Conservation (phyloP, 2,113 vertebrate genomes). For the Ranitomeya variabilis region DNA sequence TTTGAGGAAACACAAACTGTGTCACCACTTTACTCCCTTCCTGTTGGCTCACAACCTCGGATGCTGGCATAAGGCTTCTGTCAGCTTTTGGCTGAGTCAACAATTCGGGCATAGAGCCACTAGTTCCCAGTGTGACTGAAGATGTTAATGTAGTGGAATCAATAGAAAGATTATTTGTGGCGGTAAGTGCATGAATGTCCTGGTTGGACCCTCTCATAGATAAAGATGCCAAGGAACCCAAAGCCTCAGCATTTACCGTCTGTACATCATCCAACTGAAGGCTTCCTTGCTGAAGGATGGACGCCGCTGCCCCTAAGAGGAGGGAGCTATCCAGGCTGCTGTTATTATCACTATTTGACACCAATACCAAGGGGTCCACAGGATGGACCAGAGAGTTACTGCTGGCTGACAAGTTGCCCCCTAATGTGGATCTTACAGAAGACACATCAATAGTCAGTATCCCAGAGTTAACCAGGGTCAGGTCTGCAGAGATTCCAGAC, state of each 20-base stretch:
- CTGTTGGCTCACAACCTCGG: conserved; percentile 74
- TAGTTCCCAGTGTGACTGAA: conserved; percentile 67
- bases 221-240: conserved; percentile 81
- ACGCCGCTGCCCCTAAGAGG: conserved; percentile 68
- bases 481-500: conserved; percentile 76
- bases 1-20: conserved; percentile 80
- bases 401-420: conserved; percentile 67
- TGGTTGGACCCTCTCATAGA: conserved; percentile 74
- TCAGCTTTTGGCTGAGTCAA: conserved; percentile 79
- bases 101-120: conserved; percentile 73
- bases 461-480: conserved; percentile 84
- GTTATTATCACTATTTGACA: conserved; percentile 76
- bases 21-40: conserved; percentile 79
- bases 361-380: conserved; percentile 86
- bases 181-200: conserved; percentile 77
- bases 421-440: conserved; percentile 77
- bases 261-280: conserved; percentile 86
- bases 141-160: conserved; percentile 72
- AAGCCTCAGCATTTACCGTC: conserved; percentile 81
- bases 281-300: conserved; percentile 82
- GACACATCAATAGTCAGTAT: conserved; percentile 89
- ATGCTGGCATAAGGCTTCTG: conserved; percentile 71
- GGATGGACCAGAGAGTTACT: conserved; percentile 74
- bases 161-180: conserved; percentile 72
- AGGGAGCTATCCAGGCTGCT: conserved; percentile 82